Evolutionary conservation across 2,888 invertebrate species (phyloP), one percentile per base, ranked within the genome.

Genomic region (Darwinula stevensoni): DNA sequence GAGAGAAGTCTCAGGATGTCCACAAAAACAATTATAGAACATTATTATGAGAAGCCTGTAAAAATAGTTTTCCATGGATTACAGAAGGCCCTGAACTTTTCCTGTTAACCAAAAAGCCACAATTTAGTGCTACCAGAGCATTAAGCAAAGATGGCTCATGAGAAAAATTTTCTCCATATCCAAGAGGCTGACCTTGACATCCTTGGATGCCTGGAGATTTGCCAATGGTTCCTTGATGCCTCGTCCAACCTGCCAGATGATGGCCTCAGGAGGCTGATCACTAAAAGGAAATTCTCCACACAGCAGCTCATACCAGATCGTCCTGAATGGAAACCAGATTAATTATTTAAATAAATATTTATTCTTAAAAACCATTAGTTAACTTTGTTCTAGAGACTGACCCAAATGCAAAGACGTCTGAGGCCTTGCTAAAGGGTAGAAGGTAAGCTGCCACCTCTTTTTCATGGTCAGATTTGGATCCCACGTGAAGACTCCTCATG

Each of bases 401-500:
- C 78, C 86, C 94, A 56, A 97, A 97, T 27, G 97, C 86, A 55
- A 84, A 97, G 17, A 94, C 74, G 52, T 99, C 97, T 2, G 88
- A 82, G 35, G 68, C 64, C 50, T 70, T 71, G 33, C 78, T 70
- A 57, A 94, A 97, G 37, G 88, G 86, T 46, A 94, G 61, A n/a
- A n/a, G n/a, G n/a, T n/a, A n/a, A 44, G 80, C 75, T 40, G 68
- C 67, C 44, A 76, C 74, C 50, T 74, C 71, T 35, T 50, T 44
- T 30, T 62, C 59, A 22, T 36, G 31, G 6, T 40, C 22, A 22
- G 22, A 22, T n/a, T 9, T 9, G 13, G 11, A 28, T 11, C 14
- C 41, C 4, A 54, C 50, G 40, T 68, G 64, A 39, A 97, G 60
- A 42, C 70, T 67, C 38, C 80, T 66, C 45, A 88, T 73, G 40